Base-by-base conservation (phyloP, 2,888 invertebrate genomes). In the Hartigia nigra region DNA sequence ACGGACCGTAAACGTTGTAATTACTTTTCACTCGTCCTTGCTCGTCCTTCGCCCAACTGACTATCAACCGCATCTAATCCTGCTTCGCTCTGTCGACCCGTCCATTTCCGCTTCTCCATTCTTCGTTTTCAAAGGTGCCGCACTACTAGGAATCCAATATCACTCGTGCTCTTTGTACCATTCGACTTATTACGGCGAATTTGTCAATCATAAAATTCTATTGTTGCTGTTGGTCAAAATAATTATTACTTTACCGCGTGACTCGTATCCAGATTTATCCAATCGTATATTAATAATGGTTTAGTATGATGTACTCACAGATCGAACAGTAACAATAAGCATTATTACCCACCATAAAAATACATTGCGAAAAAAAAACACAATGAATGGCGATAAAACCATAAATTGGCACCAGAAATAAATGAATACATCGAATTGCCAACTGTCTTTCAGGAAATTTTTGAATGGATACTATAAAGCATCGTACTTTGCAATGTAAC, bases 361-460 rank as follows among this genome's bases (percentile, higher is more conserved):
- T 55, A 9, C 14, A 23, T 55, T 55, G 23, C 9, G 39, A 23
- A 23, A 55, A 9, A 23, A 23, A 23, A 55, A 9, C 5, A 55
- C 9, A 0, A 23, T 23, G 39, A 55, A 55, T 23, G 39, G 39
- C 39, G 23, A 31, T 36, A 23, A 70, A 74, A 34, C 74, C 70
- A 74, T 74, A 74, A 77, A 74, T 34, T 35, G 74, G 12, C n/a
- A 35, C 37, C 35, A 69, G 69, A 77, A 77, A 77, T 69, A 69
- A 39, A 77, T 77, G 39, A 77, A 74, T 74, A 74, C 74, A 31
- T 55, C 31, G 74, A 34, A 69, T 69, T 55, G 69, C 74, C 39
- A 2, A 23, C 39, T 55, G 39, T 23, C 39, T 55, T 55, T 9
- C 39, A 55, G 39, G 23, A 55, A 55, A 14, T 23, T 55, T 55